These are phyloP conservation scores for Platalea minor DNA, from an alignment of 2,797 vertebrate genomes.

Conservation along the genomic window DNA sequence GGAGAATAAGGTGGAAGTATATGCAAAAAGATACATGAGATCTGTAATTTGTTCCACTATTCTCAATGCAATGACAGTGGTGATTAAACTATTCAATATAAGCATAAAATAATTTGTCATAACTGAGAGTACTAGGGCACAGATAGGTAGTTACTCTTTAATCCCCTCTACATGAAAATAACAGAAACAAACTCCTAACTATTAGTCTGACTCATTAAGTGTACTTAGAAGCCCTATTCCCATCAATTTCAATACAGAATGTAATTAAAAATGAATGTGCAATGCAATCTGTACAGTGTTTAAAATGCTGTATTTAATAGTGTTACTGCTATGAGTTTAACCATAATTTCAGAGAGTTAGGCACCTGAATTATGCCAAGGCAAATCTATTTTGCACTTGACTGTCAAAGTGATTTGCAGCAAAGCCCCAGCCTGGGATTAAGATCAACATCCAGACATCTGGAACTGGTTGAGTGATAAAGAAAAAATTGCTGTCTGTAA, in stretches of 20 bases:
- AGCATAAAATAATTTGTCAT: neutral
- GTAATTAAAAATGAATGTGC: neutral
- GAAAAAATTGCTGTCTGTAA: neutral
- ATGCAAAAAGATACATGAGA: neutral
- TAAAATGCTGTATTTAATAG: neutral
- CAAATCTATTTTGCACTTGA: neutral
- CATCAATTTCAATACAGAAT: neutral
- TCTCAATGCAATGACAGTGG: neutral
- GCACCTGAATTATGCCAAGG: neutral
- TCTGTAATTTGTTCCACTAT: neutral
- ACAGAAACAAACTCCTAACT: neutral
- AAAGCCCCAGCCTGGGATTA: conserved; percentile 1
- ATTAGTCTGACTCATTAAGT: neutral
- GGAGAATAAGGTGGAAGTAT: neutral
- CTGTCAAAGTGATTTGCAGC: conserved; percentile 24
- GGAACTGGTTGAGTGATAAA: neutral
- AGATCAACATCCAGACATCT: conserved; percentile 18
- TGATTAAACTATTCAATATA: neutral
- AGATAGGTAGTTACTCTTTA: neutral
- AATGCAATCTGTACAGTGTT: neutral
- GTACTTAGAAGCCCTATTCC: neutral
- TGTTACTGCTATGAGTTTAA: neutral
- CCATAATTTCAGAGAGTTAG: neutral
- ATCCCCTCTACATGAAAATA: neutral
- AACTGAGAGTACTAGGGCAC: neutral